These are phyloP conservation scores for Tryphoninae sp. DNA, from an alignment of 2,888 invertebrate genomes.

Conservation along the genomic window DNA sequence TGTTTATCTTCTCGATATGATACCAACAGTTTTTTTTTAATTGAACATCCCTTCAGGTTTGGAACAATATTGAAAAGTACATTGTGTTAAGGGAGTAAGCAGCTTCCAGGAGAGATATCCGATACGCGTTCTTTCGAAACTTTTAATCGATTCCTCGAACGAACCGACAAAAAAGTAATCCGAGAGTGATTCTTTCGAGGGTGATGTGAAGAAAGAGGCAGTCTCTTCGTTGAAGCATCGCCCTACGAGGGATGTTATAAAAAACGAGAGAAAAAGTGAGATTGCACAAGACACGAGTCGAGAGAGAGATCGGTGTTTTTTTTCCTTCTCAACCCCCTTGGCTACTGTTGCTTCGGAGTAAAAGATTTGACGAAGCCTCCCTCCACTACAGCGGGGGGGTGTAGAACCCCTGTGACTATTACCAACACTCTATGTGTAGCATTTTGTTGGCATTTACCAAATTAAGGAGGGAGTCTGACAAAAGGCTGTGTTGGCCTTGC, in stretches of 20 bases:
- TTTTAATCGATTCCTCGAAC: conserved; percentile 64
- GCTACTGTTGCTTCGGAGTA: conserved; percentile 43
- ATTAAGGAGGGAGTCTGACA: conserved; percentile 74
- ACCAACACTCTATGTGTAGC: conserved; percentile 67
- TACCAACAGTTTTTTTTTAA: conserved; percentile 6
- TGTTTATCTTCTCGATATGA: conserved; percentile 41
- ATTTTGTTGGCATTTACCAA: conserved; percentile 79
- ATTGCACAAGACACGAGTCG: not conserved
- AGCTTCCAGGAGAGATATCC: conserved; percentile 50
- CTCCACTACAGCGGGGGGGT: not conserved
- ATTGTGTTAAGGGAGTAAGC: conserved; percentile 7
- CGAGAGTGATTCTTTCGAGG: conserved; percentile 58
- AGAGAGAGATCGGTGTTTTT: conserved; percentile 28
- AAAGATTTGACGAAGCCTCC: conserved; percentile 48
- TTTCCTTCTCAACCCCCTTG: conserved; percentile 54
- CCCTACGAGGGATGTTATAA: conserved; percentile 19
- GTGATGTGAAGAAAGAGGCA: not conserved
- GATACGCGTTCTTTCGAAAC: conserved; percentile 60
- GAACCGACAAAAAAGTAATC: conserved; percentile 58
- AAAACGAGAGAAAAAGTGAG: conserved; percentile 7
- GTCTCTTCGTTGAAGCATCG: conserved; percentile 33
- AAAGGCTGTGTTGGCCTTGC: conserved; percentile 61
- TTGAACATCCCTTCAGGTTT: not conserved
- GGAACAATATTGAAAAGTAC: conserved; percentile 32
- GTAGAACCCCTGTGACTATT: conserved; percentile 58